Percentiles rank a stretch among this genome's conserved stretches.
These are phyloP conservation scores for Macrostomum lignano DNA, from an alignment of 1,140 invertebrate species.

Conservation along the genomic window DNA sequence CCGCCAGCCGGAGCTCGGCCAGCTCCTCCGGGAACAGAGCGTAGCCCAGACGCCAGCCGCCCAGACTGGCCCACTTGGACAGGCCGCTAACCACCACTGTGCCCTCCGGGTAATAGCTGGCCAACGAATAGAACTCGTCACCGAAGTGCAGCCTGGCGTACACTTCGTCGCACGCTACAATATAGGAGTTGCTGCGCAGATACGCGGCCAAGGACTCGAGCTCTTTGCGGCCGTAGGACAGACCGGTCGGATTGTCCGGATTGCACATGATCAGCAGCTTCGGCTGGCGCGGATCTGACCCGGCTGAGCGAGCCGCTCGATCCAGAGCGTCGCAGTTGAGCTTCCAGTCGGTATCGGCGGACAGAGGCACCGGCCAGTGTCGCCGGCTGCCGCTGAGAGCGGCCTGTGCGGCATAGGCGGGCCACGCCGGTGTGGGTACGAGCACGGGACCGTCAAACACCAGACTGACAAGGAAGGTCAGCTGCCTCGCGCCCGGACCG, in stretches of 20 bases:
- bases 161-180: constrained; percentile 23
- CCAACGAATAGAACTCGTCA: constrained; percentile 12
- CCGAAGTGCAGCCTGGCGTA: constrained; percentile 15
- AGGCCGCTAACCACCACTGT: constrained; percentile 18
- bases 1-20: constrained; percentile 9
- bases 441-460: constrained; percentile 22
- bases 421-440: too few species aligned
- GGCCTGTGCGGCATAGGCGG: too few species aligned
- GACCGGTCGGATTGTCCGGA: constrained; percentile 22
- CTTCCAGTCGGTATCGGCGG: constrained; percentile 14
- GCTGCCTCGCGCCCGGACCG: constrained; percentile 21
- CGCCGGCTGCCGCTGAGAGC: too few species aligned
- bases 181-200: too few species aligned
- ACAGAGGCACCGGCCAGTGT: too few species aligned
- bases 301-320: too few species aligned
- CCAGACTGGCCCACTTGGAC: constrained; percentile 24
- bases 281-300: too few species aligned
- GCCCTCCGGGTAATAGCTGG: constrained; percentile 23
- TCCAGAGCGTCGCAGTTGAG: constrained; percentile 12
- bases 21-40: constrained; percentile 17
- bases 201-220: too few species aligned
- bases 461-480: constrained; percentile 17
- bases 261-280: constrained; percentile 20
- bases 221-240: too few species aligned
- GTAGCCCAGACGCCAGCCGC: constrained; percentile 23